These are phyloP conservation scores for Capricornis sumatraensis DNA, from an alignment of 2,113 vertebrate species.

Conservation along the genomic window DNA sequence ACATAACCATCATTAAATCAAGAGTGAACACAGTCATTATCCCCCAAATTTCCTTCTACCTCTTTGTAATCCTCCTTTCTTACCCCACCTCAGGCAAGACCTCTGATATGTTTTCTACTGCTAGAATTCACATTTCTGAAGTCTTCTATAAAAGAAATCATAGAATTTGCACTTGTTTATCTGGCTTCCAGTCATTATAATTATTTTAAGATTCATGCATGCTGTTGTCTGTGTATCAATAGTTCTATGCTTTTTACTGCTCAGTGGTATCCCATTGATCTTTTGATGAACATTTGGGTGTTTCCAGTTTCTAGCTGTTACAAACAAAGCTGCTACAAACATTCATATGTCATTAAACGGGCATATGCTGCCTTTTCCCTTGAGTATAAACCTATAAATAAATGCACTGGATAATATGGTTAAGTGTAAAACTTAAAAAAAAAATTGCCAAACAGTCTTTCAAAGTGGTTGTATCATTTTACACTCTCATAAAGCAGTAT, in stretches of 20 bases:
- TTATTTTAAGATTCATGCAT: background rate
- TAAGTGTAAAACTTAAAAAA: background rate
- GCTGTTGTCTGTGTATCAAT: background rate
- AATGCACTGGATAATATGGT: background rate
- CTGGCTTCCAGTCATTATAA: background rate
- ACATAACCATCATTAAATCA: background rate
- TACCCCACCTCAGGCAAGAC: background rate
- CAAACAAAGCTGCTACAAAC: background rate
- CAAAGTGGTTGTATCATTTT: background rate
- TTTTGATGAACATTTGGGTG: background rate
- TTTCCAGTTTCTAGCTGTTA: background rate
- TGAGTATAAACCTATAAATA: background rate
- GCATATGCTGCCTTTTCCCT: background rate
- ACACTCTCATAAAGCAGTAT: background rate
- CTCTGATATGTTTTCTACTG: background rate
- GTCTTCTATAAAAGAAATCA: background rate
- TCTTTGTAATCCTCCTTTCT: background rate
- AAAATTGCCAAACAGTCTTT: background rate
- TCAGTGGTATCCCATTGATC: background rate
- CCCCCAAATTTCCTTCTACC: background rate
- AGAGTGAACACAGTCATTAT: background rate
- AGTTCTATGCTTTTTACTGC: background rate
- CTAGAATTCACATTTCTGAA: background rate
- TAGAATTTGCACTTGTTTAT: background rate
- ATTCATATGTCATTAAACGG: background rate